Conservation (phyloP, 2,113 vertebrate genomes). For the Vombatus ursinus region DNA sequence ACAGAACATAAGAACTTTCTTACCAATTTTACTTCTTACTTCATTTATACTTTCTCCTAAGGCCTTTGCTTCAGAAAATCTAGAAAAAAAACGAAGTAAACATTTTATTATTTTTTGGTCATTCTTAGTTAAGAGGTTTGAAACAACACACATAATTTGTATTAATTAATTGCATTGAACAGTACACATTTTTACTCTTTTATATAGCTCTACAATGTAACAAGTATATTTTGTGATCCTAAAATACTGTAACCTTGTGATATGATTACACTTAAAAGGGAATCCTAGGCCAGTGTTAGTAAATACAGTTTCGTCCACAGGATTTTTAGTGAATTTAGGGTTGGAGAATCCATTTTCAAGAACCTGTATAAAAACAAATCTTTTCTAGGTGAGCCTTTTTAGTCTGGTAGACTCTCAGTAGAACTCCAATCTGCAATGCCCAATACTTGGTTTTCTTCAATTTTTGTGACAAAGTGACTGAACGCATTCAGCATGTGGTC, state of each 20-base stretch:
- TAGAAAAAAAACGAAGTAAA: conserved; percentile 73
- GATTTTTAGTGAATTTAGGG: not conserved
- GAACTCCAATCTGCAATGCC: not conserved
- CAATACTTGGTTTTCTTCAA: not conserved
- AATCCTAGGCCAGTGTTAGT: not conserved
- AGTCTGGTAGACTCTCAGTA: not conserved
- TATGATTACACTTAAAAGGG: not conserved
- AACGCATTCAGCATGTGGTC: not conserved
- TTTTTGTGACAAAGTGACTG: not conserved
- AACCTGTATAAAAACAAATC: not conserved
- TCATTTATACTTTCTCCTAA: conserved; percentile 89
- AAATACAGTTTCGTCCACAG: not conserved
- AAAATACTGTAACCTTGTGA: not conserved
- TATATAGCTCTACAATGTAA: not conserved
- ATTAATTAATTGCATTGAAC: not conserved
- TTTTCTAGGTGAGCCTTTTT: not conserved
- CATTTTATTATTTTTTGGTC: conserved; percentile 18
- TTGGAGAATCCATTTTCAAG: not conserved
- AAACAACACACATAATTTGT: conserved; percentile 24
- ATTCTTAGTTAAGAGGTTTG: not conserved
- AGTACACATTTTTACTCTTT: not conserved
- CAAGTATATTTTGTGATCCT: not conserved
- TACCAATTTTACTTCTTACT: conserved; percentile 91
- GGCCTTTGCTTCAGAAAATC: conserved; percentile 91
- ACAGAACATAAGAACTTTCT: conserved; percentile 77